Conservation (phyloP, 2,888 invertebrate species). For the Rhingia campestris region DNA sequence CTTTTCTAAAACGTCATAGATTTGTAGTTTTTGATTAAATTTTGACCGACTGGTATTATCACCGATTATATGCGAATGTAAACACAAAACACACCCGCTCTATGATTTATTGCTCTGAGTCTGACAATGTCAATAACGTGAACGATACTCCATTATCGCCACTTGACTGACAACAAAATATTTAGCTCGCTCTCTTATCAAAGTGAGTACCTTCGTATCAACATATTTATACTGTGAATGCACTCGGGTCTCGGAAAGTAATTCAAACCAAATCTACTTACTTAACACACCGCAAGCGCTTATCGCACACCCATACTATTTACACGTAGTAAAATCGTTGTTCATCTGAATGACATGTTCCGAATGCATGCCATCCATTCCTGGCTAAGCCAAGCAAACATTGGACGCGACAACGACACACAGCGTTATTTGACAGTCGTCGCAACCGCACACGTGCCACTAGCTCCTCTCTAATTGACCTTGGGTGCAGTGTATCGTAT, state of each 20-base stretch:
- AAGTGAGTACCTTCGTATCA: slow-evolving; percentile 21
- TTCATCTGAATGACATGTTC: slow-evolving; percentile 17
- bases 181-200: slow-evolving; percentile 36
- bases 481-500: slow-evolving; percentile 44
- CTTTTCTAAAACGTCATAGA: slow-evolving; percentile 18
- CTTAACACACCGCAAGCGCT: slow-evolving; percentile 19
- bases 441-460: slow-evolving; percentile 63
- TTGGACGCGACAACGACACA: neutral
- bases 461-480: slow-evolving; percentile 58
- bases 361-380: neutral
- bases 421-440: slow-evolving; percentile 13
- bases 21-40: slow-evolving; percentile 37
- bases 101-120: slow-evolving; percentile 56
- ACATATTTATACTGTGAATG: neutral
- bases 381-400: slow-evolving; percentile 25
- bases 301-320: slow-evolving; percentile 22
- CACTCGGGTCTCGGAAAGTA: slow-evolving; percentile 22
- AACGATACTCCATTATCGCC: slow-evolving; percentile 46
- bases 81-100: slow-evolving; percentile 46
- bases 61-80: slow-evolving; percentile 32
- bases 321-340: slow-evolving; percentile 37
- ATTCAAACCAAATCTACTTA: slow-evolving; percentile 31
- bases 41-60: slow-evolving; percentile 24
- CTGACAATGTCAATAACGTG: slow-evolving; percentile 59
- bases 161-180: slow-evolving; percentile 58